phyloP scores from a whole-genome alignment of 2,797 vertebrate genomes.

The Epinephelus malabaricus region DNA sequence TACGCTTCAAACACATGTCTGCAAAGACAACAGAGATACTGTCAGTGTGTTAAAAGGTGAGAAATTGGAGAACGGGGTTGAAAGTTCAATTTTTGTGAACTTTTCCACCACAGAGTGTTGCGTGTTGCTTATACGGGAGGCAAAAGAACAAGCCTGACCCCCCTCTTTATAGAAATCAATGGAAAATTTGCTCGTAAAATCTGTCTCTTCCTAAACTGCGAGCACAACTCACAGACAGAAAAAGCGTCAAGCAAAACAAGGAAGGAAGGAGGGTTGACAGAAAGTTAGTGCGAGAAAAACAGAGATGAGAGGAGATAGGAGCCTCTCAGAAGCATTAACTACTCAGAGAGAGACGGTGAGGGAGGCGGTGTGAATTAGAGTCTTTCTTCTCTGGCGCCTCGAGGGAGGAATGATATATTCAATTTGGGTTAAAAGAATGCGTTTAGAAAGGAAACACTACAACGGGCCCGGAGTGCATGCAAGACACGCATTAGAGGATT shows the following conservation, averaged over 20 bases:
- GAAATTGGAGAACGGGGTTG: not conserved
- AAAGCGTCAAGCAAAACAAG: constrained; percentile 17
- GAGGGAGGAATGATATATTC: constrained; percentile 73
- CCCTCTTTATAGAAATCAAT: not conserved
- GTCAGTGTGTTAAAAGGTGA: not conserved
- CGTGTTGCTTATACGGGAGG: not conserved
- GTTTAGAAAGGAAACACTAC: constrained; percentile 66
- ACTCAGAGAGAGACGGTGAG: constrained; percentile 61
- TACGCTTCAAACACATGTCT: not conserved
- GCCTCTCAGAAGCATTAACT: constrained; percentile 58
- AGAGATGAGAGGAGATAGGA: constrained; percentile 53
- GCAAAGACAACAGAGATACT: constrained; percentile 2
- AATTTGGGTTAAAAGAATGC: constrained; percentile 77
- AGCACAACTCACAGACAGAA: constrained; percentile 7
- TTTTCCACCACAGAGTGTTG: not conserved
- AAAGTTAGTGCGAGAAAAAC: constrained; percentile 27
- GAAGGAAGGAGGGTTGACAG: constrained; percentile 3
- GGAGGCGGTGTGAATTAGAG: constrained; percentile 57
- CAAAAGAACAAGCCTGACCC: not conserved
- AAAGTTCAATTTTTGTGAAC: not conserved
- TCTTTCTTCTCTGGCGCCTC: constrained; percentile 67
- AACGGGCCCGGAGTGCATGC: constrained; percentile 39
- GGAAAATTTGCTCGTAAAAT: not conserved
- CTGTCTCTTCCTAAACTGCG: not conserved
- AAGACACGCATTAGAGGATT: constrained; percentile 57